Percentiles rank a stretch among this genome's conserved stretches.
phyloP scores from a whole-genome alignment of 2,888 invertebrate genomes.

The Portevinia maculata region DNA sequence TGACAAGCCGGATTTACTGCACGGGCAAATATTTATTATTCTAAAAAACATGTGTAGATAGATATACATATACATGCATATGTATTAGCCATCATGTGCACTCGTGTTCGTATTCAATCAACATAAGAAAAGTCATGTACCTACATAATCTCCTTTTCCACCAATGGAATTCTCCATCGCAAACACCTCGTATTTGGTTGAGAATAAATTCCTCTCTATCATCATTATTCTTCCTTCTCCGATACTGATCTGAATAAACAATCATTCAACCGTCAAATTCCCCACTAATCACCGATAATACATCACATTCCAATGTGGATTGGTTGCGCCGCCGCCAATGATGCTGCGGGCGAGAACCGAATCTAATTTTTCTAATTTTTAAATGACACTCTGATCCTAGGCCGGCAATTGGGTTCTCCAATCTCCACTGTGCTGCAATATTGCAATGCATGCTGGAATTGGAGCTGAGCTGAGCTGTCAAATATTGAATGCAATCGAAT shows the following conservation, averaged over 20 bases:
- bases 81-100: no score
- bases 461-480: no score
- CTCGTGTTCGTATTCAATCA: no score
- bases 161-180: constrained; percentile 18
- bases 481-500: no score
- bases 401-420: constrained; percentile 1
- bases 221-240: constrained; percentile 52
- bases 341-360: constrained; percentile 24
- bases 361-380: constrained; percentile 55
- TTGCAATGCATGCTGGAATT: no score
- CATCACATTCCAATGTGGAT: constrained; percentile 62
- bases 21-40: no score
- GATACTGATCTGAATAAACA: constrained; percentile 52
- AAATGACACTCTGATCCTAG: constrained; percentile 42
- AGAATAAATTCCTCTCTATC: constrained; percentile 44
- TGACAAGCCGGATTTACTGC: neutral
- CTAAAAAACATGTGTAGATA: no score
- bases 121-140: no score
- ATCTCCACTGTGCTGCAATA: no score
- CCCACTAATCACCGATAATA: constrained; percentile 57
- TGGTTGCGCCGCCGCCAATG: constrained; percentile 8
- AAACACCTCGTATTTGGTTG: constrained; percentile 27
- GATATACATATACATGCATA: no score
- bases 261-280: constrained; percentile 57
- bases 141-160: neutral